Evolutionary conservation across 2,113 vertebrate genomes (phyloP).

Genomic region (Suncus etruscus): DNA sequence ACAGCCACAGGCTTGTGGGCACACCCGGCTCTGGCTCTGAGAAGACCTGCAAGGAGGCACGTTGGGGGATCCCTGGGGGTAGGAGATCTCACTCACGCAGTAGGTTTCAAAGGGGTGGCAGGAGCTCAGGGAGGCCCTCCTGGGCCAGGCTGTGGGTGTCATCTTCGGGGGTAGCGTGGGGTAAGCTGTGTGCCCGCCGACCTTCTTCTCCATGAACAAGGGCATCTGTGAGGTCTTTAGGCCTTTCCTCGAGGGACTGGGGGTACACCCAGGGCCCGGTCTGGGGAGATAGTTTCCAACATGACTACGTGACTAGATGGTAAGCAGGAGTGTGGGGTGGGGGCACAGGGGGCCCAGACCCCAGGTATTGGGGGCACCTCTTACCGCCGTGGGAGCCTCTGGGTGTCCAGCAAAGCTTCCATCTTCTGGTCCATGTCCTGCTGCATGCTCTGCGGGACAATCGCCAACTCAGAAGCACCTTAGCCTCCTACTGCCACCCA

Average conservation of each 20-base stretch:
- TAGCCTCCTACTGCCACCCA: too few relatives aligned
- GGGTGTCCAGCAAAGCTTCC: conserved; percentile 74
- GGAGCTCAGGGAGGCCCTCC: background rate
- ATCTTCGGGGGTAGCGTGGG: conserved; percentile 9
- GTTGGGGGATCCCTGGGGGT: background rate
- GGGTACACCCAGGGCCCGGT: conserved; percentile 26
- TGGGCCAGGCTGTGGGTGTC: background rate
- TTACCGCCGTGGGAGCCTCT: conserved; percentile 70
- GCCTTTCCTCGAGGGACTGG: conserved; percentile 50
- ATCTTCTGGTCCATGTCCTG: conserved; percentile 80
- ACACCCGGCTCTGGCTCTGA: background rate
- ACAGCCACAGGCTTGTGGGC: too few relatives aligned
- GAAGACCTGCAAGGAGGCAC: background rate
- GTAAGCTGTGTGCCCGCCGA: fast-evolving
- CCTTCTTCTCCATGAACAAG: background rate
- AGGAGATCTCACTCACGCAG: conserved; percentile 63
- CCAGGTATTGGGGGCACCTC: background rate
- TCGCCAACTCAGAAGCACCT: too few relatives aligned
- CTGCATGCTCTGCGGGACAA: conserved; percentile 80
- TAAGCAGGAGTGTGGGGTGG: background rate
- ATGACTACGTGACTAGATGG: background rate
- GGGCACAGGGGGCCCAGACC: too few relatives aligned
- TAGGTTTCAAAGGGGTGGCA: background rate
- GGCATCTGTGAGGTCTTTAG: background rate
- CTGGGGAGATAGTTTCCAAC: conserved; percentile 41